phyloP scores from a whole-genome alignment of 2,113 vertebrate species.

The zebrafish (Danio rerio) region DNA sequence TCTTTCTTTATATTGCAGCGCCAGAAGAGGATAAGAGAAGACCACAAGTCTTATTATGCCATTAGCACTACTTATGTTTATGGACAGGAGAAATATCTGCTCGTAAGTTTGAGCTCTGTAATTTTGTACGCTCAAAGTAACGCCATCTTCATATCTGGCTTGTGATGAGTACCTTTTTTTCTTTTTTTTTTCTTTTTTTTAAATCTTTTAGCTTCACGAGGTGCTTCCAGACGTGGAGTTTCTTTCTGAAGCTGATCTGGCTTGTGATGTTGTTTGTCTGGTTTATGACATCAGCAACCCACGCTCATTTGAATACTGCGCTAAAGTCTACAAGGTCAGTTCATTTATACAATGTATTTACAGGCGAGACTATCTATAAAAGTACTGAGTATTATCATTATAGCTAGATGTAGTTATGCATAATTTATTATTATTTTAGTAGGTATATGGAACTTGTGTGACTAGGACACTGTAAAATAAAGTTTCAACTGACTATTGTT shows the following conservation, averaged over 20 bases:
- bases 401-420: too few relatives aligned
- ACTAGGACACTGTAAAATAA: too few relatives aligned
- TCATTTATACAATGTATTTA: neutral
- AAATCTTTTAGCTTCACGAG: constrained; percentile 84
- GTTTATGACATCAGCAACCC: constrained; percentile 93
- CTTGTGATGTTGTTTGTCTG: constrained; percentile 93
- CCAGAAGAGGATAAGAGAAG: constrained; percentile 83
- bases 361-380: too few relatives aligned
- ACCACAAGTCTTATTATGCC: constrained; percentile 95
- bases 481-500: too few relatives aligned
- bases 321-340: constrained; percentile 93
- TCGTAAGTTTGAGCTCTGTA: constrained; percentile 79
- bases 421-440: too few relatives aligned
- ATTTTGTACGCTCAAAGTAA: constrained; percentile 24
- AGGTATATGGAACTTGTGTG: too few relatives aligned
- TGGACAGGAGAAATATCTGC: constrained; percentile 96
- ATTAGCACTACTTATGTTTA: constrained; percentile 97
- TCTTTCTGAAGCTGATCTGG: constrained; percentile 85
- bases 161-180: neutral
- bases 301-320: constrained; percentile 94
- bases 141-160: neutral
- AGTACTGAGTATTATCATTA: too few relatives aligned
- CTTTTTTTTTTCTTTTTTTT: too few relatives aligned
- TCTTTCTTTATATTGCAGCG: constrained; percentile 59
- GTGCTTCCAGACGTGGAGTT: constrained; percentile 89